Percentiles rank a stretch among this genome's conserved stretches.
These are phyloP conservation scores for Monochamus alternatus DNA, from an alignment of 2,888 invertebrate species.

Conservation along the genomic window DNA sequence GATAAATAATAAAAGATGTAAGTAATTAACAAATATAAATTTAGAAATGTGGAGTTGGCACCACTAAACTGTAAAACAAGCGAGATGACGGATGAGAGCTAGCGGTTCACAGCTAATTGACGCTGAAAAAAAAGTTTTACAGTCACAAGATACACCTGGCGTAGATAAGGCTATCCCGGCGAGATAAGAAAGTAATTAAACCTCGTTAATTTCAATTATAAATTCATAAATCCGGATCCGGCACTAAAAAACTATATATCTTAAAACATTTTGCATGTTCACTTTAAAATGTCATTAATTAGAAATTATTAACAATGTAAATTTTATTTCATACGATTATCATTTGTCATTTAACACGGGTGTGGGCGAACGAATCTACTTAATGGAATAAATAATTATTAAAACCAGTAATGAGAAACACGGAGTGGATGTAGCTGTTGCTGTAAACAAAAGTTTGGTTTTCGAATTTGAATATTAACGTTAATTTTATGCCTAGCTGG, in stretches of 20 bases:
- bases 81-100: neutral
- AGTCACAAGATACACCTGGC: neutral
- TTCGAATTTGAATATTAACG: conserved; percentile 29
- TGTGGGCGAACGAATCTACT: conserved; percentile 32
- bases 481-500: conserved; percentile 14
- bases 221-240: conserved; percentile 34
- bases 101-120: neutral
- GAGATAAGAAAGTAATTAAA: conserved; percentile 35
- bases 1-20: too few species aligned
- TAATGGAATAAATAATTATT: conserved; percentile 36
- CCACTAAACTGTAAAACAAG: neutral
- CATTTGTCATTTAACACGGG: conserved; percentile 31
- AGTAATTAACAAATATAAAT: too few species aligned
- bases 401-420: conserved; percentile 23
- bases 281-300: conserved; percentile 32
- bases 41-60: too few species aligned
- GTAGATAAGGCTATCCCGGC: neutral
- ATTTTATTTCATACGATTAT: conserved; percentile 31
- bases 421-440: conserved; percentile 15
- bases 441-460: conserved; percentile 23
- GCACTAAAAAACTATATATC: conserved; percentile 24
- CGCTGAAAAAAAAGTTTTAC: neutral
- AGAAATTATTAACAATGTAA: conserved; percentile 36
- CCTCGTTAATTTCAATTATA: conserved; percentile 36
- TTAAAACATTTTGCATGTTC: conserved; percentile 37